Evolutionary conservation across 2,888 invertebrate species (phyloP), one percentile per base, ranked within the genome.

Genomic region (Ceriagrion tenellum): DNA sequence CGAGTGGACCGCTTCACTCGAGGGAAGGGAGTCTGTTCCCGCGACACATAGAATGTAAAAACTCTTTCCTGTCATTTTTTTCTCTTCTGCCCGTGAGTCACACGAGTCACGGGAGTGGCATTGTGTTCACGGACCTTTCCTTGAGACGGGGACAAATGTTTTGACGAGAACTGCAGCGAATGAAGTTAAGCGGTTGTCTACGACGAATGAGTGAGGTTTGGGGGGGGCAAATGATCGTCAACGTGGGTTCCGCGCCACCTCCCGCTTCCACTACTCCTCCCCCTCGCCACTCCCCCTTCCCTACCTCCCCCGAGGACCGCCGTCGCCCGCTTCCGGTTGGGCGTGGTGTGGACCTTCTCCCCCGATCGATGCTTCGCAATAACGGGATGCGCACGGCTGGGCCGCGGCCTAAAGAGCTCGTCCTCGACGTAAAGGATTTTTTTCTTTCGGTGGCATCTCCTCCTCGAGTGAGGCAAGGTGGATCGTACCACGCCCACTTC

Each of bases 71-170:
- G 26, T 0, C 12, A 26, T 26, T n/a, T 26, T 20, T 69, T 23
- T n/a, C n/a, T n/a, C n/a, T 26, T 59, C 18, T 69, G 23, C 69
- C 12, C 35, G 81, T 16, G 81, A 81, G 81, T 69, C 35, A 35
- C 81, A 30, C 12, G 35, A 81, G 74, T 12, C n/a, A 30, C 30
- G 30, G 20, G 30, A 74, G 81, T 35, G 81, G 30, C 81, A 81
- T 81, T 81, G 81, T 81, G 30, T 81, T 69, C 69, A n/a, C 69
- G n/a, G 69, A 69, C 4, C 81, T 81, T n/a, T 35, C 81, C 81
- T 81, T 81, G 81, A 81, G 81, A 81, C 23, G 81, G 81, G 81
- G 81, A 81, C 81, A 81, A 81, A 81, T 81, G 81, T 81, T 81
- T 81, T 35, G 81, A 81, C 81, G 81, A 35, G 81, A 16, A 13